Conservation (phyloP, 2,888 invertebrate species). For the Protodeltote pygarga region DNA sequence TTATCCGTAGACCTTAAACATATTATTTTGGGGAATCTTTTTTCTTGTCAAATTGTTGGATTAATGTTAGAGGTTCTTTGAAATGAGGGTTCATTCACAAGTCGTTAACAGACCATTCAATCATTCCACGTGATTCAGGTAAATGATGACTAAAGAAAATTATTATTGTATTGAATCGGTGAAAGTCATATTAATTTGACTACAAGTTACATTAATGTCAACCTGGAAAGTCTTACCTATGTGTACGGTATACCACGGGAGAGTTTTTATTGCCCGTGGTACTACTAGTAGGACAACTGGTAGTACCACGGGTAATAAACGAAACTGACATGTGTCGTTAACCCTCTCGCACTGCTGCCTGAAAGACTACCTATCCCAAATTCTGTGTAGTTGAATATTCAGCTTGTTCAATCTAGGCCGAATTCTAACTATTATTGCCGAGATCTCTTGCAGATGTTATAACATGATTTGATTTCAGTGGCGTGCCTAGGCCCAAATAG, state of each 20-base stretch:
- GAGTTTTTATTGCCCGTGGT: too few species aligned
- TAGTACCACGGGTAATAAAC: too few species aligned
- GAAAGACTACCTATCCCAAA: slow-evolving; percentile 1
- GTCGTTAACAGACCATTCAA: slow-evolving; percentile 11
- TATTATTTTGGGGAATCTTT: slow-evolving; percentile 21
- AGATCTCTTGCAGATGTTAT: slow-evolving; percentile 17
- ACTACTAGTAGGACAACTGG: too few species aligned
- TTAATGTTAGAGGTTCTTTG: slow-evolving; percentile 14
- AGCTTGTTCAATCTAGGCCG: slow-evolving; percentile 18
- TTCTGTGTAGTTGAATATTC: slow-evolving; percentile 32
- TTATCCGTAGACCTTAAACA: slow-evolving; percentile 17
- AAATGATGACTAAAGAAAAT: slow-evolving; percentile 1
- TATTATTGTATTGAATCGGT: neutral
- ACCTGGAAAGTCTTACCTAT: too few species aligned
- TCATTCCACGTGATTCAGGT: neutral
- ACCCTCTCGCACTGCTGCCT: slow-evolving; percentile 15
- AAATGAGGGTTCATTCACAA: slow-evolving; percentile 1
- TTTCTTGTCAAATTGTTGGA: slow-evolving; percentile 23
- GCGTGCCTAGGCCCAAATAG: too few species aligned
- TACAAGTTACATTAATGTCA: slow-evolving; percentile 2
- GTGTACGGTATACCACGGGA: too few species aligned
- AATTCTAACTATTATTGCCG: slow-evolving; percentile 27
- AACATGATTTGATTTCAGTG: slow-evolving; percentile 20
- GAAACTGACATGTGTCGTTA: slow-evolving; percentile 24
- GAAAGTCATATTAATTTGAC: neutral